These are phyloP conservation scores for Pardosa pseudoannulata DNA, from an alignment of 2,888 invertebrate genomes.

Conservation along the genomic window DNA sequence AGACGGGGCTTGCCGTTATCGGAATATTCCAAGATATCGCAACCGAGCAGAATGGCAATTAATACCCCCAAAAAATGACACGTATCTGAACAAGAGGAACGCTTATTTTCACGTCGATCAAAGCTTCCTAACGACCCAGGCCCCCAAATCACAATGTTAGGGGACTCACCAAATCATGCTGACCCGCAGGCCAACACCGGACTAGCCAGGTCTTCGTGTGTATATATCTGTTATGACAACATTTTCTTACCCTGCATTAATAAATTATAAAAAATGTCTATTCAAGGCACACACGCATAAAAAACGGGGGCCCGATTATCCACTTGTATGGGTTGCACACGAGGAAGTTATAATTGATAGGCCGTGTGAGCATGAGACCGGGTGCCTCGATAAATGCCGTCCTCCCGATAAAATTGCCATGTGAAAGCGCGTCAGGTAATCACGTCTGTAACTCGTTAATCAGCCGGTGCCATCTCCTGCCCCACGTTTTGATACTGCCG, in stretches of 20 bases:
- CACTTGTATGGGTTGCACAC: background rate
- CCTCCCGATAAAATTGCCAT: conserved; percentile 28
- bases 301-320: background rate
- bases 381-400: background rate
- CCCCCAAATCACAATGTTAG: no score
- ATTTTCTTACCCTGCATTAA: background rate
- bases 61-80: no score
- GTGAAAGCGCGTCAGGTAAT: conserved; percentile 55
- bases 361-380: background rate
- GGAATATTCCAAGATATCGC: no score
- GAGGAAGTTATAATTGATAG: conserved; percentile 10
- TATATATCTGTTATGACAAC: background rate
- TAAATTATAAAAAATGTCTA: background rate
- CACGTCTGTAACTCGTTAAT: conserved; percentile 64
- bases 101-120: no score
- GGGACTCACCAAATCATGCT: no score
- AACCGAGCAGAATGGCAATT: no score
- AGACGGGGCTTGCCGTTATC: no score
- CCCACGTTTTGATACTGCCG: background rate
- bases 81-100: no score
- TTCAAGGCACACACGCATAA: background rate
- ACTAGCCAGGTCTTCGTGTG: background rate
- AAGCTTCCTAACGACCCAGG: no score
- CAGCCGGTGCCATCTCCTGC: conserved; percentile 8
- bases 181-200: no score